A percentile compares a stretch with the other conserved stretches of the same genome.
Evolutionary conservation across 2,113 vertebrate genomes (phyloP).

Genomic region (Pseudois nayaur): DNA sequence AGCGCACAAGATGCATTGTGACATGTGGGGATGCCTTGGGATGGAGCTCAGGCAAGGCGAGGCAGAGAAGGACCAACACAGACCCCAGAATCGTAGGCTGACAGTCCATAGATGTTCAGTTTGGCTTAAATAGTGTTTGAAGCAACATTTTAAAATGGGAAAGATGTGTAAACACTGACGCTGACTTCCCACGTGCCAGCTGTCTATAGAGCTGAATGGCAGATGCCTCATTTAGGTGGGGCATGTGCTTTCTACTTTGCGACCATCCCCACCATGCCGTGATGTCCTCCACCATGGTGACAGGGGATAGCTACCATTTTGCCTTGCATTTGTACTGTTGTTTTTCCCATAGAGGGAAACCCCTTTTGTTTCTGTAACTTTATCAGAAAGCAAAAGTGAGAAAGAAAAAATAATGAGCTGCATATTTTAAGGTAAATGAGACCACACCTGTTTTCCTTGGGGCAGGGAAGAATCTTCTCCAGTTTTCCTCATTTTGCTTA

Average conservation of each 20-base stretch:
- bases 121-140: not conserved
- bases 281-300: not conserved
- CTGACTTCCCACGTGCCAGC: not conserved
- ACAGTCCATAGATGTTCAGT: not conserved
- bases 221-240: not conserved
- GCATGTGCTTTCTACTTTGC: not conserved
- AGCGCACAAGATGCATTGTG: not conserved
- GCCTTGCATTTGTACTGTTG: not conserved
- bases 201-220: not conserved
- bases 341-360: not conserved
- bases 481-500: not conserved
- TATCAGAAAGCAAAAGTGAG: not conserved
- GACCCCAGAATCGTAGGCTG: not conserved
- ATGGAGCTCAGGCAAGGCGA: not conserved
- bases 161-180: not conserved
- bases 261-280: not conserved
- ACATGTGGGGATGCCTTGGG: not conserved
- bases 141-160: not conserved
- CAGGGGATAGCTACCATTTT: not conserved
- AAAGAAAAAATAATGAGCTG: not conserved
- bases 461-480: not conserved
- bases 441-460: not conserved
- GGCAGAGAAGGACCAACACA: not conserved
- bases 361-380: not conserved
- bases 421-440: not conserved